Conservation (phyloP, 2,888 invertebrate genomes). For the Synergus itoensis region DNA sequence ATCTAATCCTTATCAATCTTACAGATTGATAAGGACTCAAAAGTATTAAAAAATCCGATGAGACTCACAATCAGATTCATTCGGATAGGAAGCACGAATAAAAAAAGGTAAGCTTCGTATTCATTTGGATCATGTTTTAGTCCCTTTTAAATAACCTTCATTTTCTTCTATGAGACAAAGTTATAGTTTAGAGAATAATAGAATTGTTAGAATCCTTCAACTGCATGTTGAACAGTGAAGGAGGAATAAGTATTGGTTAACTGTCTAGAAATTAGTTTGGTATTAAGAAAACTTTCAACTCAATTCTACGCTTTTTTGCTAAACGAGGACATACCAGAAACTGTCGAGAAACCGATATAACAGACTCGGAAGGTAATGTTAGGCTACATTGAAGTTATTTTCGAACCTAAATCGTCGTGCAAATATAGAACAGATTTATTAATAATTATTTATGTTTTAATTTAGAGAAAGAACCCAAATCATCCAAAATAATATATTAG, state of each 20-base stretch:
- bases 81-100: too few species aligned
- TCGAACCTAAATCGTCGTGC: not conserved
- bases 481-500: too few species aligned
- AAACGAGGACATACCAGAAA: not conserved
- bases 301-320: not conserved
- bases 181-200: not conserved
- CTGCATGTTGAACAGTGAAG: not conserved
- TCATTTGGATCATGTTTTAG: too few species aligned
- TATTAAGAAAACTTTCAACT: not conserved
- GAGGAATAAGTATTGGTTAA: conserved; percentile 27
- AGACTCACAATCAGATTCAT: too few species aligned
- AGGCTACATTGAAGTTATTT: not conserved
- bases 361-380: not conserved
- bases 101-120: too few species aligned
- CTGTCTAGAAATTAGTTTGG: conserved; percentile 14
- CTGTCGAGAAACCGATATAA: not conserved
- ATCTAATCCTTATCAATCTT: too few species aligned
- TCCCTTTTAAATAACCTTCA: too few species aligned
- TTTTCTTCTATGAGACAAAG: too few species aligned
- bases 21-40: too few species aligned
- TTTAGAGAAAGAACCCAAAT: too few species aligned
- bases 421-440: not conserved
- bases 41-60: too few species aligned
- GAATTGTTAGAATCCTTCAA: not conserved
- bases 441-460: not conserved